Evolutionary conservation across 2,113 vertebrate genomes (phyloP).

Genomic region (Pseudorhombus dupliciocellatus): DNA sequence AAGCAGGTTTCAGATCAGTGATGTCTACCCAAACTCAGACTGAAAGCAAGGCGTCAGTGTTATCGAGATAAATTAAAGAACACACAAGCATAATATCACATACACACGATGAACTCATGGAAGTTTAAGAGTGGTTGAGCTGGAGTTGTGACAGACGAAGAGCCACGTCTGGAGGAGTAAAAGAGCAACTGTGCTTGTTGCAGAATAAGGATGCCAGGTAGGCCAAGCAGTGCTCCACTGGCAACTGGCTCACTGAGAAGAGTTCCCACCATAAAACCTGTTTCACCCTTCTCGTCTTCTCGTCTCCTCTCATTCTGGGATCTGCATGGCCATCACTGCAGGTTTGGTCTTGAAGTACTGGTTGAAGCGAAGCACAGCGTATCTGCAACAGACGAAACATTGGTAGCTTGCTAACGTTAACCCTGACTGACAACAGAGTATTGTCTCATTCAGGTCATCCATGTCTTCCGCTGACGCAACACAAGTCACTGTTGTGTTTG

Average conservation of each 20-base stretch:
- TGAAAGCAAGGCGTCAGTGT: not conserved
- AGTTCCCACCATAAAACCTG: constrained; percentile 13
- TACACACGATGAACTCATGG: constrained; percentile 4
- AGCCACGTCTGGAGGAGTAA: constrained; percentile 49
- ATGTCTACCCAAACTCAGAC: constrained; percentile 6
- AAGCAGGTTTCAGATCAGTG: constrained; percentile 3
- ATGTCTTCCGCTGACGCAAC: no score
- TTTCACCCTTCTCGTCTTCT: constrained; percentile 3
- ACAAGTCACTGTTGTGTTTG: not conserved
- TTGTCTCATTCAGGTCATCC: no score
- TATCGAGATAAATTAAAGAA: constrained; percentile 21
- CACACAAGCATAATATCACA: constrained; percentile 4
- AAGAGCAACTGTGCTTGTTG: constrained; percentile 46
- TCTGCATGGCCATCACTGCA: constrained; percentile 86
- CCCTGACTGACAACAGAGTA: not conserved
- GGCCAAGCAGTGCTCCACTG: constrained; percentile 19
- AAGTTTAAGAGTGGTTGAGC: constrained; percentile 15
- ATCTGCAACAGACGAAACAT: constrained; percentile 84
- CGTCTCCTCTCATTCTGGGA: constrained; percentile 82
- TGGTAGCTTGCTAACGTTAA: not conserved
- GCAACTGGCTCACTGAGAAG: constrained; percentile 22
- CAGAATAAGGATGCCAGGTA: constrained; percentile 23
- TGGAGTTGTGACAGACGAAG: constrained; percentile 28
- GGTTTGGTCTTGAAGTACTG: constrained; percentile 97
- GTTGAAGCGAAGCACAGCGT: constrained; percentile 93